Evolutionary conservation across 1,140 invertebrate species (phyloP).

Genomic region (Globodera rostochiensis): DNA sequence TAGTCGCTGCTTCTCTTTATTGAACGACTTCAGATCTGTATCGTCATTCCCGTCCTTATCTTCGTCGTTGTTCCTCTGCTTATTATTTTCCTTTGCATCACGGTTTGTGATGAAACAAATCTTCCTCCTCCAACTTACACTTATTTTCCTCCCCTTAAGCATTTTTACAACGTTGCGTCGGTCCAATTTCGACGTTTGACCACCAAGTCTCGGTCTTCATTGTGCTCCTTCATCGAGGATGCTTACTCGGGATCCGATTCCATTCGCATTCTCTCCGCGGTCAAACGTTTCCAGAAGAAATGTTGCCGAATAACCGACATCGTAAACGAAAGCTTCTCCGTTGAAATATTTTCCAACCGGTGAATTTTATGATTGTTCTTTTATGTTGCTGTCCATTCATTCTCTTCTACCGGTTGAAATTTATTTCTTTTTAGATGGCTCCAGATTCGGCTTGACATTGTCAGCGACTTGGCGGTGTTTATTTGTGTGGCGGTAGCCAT

Average conservation of each 20-base stretch:
- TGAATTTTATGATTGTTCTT: background rate
- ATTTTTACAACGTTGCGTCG: slow-evolving; percentile 42
- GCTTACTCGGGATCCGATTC: slow-evolving; percentile 36
- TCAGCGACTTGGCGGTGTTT: slow-evolving; percentile 30
- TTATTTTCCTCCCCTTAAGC: slow-evolving; percentile 66
- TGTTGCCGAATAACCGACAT: slow-evolving; percentile 14
- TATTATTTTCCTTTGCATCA: slow-evolving; percentile 69
- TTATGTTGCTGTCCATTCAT: background rate
- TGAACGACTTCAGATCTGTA: slow-evolving; percentile 6
- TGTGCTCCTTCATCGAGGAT: slow-evolving; percentile 45
- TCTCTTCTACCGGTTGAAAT: background rate
- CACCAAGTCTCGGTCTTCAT: slow-evolving; percentile 30
- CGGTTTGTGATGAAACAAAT: slow-evolving; percentile 23
- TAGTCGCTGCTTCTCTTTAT: background rate
- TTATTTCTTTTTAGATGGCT: slow-evolving; percentile 34
- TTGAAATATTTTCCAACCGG: slow-evolving; percentile 41
- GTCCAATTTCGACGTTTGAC: slow-evolving; percentile 44
- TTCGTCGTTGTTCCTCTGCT: slow-evolving; percentile 69
- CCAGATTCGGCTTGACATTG: slow-evolving; percentile 29
- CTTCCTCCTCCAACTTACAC: background rate
- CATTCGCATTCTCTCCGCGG: slow-evolving; percentile 39
- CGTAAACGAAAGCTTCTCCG: slow-evolving; percentile 25
- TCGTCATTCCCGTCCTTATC: slow-evolving; percentile 67
- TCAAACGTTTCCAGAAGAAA: slow-evolving; percentile 36
- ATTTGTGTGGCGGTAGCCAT: slow-evolving; percentile 32